These are phyloP conservation scores for Paratrypauchen microcephalus DNA, from an alignment of 2,797 vertebrate genomes.

Conservation along the genomic window DNA sequence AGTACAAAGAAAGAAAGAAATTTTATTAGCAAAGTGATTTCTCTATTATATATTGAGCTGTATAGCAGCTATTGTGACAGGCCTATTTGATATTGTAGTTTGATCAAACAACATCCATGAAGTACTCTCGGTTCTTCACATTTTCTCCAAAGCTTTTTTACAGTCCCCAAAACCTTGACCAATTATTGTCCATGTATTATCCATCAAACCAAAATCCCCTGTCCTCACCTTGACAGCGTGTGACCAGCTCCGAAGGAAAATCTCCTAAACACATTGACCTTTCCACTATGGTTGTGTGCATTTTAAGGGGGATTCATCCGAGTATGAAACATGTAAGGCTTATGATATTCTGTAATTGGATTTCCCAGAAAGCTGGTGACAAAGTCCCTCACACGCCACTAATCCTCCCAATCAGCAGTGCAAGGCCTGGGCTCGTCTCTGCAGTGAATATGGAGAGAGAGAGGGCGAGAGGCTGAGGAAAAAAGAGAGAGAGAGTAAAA, in stretches of 20 bases:
- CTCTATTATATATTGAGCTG: too few species aligned
- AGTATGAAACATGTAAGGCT: slow-evolving; percentile 80
- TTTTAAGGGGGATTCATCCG: slow-evolving; percentile 69
- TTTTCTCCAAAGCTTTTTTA: too few species aligned
- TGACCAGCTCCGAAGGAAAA: slow-evolving; percentile 32
- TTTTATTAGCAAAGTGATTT: too few species aligned
- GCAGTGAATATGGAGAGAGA: slow-evolving; percentile 53
- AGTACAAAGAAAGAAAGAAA: too few species aligned
- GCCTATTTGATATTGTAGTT: too few species aligned
- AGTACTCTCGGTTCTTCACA: too few species aligned
- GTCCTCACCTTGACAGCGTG: slow-evolving; percentile 45
- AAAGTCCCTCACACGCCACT: slow-evolving; percentile 80
- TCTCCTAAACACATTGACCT: slow-evolving; percentile 56
- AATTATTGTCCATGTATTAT: too few species aligned
- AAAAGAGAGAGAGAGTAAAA: slow-evolving; percentile 3
- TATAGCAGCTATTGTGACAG: too few species aligned
- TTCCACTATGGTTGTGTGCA: slow-evolving; percentile 46
- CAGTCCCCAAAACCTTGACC: too few species aligned
- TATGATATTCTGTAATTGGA: slow-evolving; percentile 84
- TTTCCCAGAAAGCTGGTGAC: slow-evolving; percentile 83
- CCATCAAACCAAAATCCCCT: slow-evolving; percentile 41
- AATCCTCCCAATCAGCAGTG: slow-evolving; percentile 80
- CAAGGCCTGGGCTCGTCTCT: slow-evolving; percentile 56
- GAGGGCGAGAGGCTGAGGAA: slow-evolving; percentile 18
- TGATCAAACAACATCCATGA: too few species aligned